Conservation (phyloP, 2,113 vertebrate species). For the Phaetusa simplex region DNA sequence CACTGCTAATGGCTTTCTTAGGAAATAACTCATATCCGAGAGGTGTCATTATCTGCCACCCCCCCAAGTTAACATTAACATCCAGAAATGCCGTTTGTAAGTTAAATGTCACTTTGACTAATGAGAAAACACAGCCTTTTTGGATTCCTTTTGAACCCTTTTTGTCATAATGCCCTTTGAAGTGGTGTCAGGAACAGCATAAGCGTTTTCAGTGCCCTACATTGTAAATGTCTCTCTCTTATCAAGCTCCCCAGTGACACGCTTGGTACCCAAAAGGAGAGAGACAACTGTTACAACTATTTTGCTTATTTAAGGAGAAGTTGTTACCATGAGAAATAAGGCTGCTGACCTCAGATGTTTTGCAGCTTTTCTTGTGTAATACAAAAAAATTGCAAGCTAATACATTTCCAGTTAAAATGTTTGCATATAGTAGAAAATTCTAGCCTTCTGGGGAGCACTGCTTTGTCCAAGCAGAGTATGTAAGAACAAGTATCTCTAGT, state of each 20-base stretch:
- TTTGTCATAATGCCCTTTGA: not conserved
- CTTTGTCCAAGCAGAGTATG: not conserved
- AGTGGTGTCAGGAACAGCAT: not conserved
- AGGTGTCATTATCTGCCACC: not conserved
- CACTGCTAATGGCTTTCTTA: not conserved
- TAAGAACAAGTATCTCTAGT: not conserved
- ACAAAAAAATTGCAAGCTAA: not conserved
- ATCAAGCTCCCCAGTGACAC: not conserved
- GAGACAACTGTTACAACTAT: not conserved
- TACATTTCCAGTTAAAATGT: not conserved
- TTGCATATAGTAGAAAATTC: not conserved
- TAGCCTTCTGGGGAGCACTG: not conserved
- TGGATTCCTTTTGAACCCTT: not conserved
- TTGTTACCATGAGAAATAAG: not conserved
- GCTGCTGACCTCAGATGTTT: conserved; percentile 1
- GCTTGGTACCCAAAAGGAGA: not conserved
- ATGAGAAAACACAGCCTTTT: not conserved
- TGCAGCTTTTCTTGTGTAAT: not conserved
- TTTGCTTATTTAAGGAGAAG: not conserved
- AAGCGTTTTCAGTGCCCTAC: not conserved
- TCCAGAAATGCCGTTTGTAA: not conserved
- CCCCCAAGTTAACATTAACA: not conserved
- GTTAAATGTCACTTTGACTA: not conserved
- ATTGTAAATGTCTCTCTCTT: not conserved
- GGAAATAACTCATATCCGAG: not conserved